Percentiles rank a stretch among this genome's conserved stretches.
Evolutionary conservation across 2,888 invertebrate species (phyloP).

Genomic region (Ennomos fuscantarius): DNA sequence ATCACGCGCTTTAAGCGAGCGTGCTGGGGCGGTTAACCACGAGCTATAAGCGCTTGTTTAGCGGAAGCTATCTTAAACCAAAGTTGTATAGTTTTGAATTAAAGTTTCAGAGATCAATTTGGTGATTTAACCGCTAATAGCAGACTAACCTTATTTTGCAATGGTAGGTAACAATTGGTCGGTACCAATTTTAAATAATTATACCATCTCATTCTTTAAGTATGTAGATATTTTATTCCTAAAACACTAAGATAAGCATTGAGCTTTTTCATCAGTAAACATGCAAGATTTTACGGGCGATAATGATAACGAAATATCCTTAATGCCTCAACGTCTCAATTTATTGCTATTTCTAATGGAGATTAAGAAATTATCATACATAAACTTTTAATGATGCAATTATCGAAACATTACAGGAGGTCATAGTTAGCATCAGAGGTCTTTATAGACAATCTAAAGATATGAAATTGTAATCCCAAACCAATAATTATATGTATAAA

Average conservation of each 20-base stretch:
- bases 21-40: slow-evolving; percentile 57
- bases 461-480: slow-evolving; percentile 13
- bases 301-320: too few species aligned
- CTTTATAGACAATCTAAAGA: slow-evolving; percentile 6
- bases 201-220: too few species aligned
- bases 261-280: too few species aligned
- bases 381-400: slow-evolving; percentile 19
- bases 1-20: slow-evolving; percentile 77
- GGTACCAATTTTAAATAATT: too few species aligned
- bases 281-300: too few species aligned
- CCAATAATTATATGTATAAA: slow-evolving; percentile 7
- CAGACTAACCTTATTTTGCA: background rate
- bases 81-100: background rate
- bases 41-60: slow-evolving; percentile 47
- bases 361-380: slow-evolving; percentile 27
- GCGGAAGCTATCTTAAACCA: slow-evolving; percentile 50
- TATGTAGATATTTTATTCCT: too few species aligned
- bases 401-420: slow-evolving; percentile 22
- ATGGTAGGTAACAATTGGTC: background rate
- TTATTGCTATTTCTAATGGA: slow-evolving; percentile 12
- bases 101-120: background rate
- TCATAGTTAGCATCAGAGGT: slow-evolving; percentile 15
- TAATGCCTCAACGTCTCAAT: background rate
- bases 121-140: background rate
- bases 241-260: too few species aligned